Evolutionary conservation across 2,888 invertebrate species (phyloP), one percentile per base, ranked within the genome.

Genomic region (Drosophila neonasuta): DNA sequence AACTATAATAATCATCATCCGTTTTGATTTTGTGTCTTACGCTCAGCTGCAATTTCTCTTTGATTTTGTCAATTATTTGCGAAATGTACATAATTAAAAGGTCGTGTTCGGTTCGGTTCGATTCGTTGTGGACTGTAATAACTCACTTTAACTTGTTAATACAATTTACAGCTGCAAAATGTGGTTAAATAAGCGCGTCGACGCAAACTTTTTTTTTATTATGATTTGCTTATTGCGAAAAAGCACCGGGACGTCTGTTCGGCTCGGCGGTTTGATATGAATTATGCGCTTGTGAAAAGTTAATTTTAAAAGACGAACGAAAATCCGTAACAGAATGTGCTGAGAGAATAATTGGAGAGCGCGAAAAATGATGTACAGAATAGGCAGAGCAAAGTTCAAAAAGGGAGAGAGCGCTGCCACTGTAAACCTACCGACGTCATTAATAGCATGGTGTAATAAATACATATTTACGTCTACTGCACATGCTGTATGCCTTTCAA

Each of bases 31-130:
- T 62, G 45, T 58, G 44, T 59, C 87, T 76, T 87, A 87, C 87
- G 70, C 71, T 79, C 64, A 85, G 63, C 59, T 69, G 73, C 54
- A 81, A 68, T 50, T 76, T 87, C 66, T 85, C 86, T 85, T 79
- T 85, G 29, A 87, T 68, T 82, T 79, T 81, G 65, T 65, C 64
- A 55, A 87, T 48, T 42, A 81, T 65, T 68, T 85, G 86, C 51
- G 87, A 76, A 68, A 73, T 73, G 30, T 66, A 68, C 80, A 87
- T 87, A 30, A 44, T 74, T 42, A n/a, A 15, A 56, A 55, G 32
- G 42, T 6, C 20, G 24, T 24, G 24, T 24, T 24, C 24, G 24
- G 24, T 24, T 24, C 24, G 24, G 6, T 24, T 24, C 24, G 24
- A 24, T 24, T 24, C 6, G 24, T 24, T 24, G 6, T 24, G 24